Conservation (phyloP, 2,113 vertebrate genomes). For the Monopterus albus region DNA sequence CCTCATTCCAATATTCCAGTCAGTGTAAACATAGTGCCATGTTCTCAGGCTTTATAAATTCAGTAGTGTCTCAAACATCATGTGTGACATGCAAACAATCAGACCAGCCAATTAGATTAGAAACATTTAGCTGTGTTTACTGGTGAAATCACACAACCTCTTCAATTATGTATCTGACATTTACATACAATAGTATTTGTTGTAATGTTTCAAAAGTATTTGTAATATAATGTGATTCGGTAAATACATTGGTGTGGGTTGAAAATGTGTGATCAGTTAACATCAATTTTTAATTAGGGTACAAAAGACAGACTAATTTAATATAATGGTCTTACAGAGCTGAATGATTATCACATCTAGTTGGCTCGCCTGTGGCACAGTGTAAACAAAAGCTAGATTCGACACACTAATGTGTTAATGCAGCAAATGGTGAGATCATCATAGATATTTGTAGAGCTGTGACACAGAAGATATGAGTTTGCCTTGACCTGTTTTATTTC, state of each 20-base stretch:
- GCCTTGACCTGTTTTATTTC: conserved; percentile 8
- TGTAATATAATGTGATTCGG: not conserved
- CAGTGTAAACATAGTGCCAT: not conserved
- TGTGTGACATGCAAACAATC: not conserved
- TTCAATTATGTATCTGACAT: conserved; percentile 5
- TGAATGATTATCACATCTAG: conserved; percentile 4
- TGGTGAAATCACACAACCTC: not conserved
- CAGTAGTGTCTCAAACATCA: not conserved
- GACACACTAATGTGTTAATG: conserved; percentile 5
- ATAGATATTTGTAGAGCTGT: conserved; percentile 3
- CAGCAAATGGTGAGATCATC: not conserved
- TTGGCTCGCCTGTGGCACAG: not conserved
- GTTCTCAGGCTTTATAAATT: conserved; percentile 1
- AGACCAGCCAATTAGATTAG: not conserved
- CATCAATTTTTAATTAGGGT: conserved; percentile 34
- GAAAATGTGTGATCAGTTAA: conserved; percentile 25
- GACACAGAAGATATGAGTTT: not conserved
- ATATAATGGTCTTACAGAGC: conserved; percentile 14
- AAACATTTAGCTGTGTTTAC: not conserved
- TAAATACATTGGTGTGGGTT: conserved; percentile 27
- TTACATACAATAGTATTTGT: not conserved
- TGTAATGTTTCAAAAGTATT: conserved; percentile 8
- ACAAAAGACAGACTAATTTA: conserved; percentile 42
- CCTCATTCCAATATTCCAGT: not conserved
- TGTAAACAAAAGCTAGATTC: conserved; percentile 11